Evolutionary conservation across 2,888 invertebrate species (phyloP), one percentile per base, ranked within the genome.

Genomic region (Tyria jacobaeae): DNA sequence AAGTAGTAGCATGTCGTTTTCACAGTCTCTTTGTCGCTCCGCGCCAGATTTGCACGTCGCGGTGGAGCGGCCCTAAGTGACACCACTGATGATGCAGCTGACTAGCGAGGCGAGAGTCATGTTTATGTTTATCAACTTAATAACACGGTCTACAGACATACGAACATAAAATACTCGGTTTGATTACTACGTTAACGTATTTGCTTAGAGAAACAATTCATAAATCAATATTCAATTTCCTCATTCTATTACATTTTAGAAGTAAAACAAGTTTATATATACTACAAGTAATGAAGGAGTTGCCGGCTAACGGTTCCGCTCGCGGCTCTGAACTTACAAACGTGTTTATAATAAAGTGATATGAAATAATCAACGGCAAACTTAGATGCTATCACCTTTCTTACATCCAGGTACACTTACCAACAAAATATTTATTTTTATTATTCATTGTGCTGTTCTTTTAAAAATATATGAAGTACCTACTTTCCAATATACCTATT

Each of bases 311-410:
- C 65, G 61, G 68, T 52, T 61, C 50, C 51, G 61, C 71, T 61
- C 66, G 64, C 56, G 64, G 68, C 61, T 56, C 48, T 48, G 54
- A 60, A 65, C 62, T 64, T 70, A 76, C 70, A 75, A 75, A 70
- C 71, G 55, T 75, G 77, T 70, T 74, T 71, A 68, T 77, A 79
- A 79, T 80, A 79, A 75, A 81, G 73, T 76, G 75, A 78, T 80
- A 81, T 75, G 75, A 79, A 80, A 81, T 81, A 80, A 81, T 81
- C 81, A 79, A 71, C 70, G 60, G 69, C 66, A 71, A 72, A 62
- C 64, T 65, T 56, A 63, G 80, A 80, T 80, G 66, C 60, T 80
- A 79, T 80, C 80, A 66, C 62, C 66, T 72, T 71, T 70, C 68
- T 72, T 74, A 58, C 76, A 76, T 71, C 69, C 60, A 37, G 37